Evolutionary conservation across 2,113 vertebrate species (phyloP), one percentile per base, ranked within the genome.

Genomic region (Leptosomus discolor): DNA sequence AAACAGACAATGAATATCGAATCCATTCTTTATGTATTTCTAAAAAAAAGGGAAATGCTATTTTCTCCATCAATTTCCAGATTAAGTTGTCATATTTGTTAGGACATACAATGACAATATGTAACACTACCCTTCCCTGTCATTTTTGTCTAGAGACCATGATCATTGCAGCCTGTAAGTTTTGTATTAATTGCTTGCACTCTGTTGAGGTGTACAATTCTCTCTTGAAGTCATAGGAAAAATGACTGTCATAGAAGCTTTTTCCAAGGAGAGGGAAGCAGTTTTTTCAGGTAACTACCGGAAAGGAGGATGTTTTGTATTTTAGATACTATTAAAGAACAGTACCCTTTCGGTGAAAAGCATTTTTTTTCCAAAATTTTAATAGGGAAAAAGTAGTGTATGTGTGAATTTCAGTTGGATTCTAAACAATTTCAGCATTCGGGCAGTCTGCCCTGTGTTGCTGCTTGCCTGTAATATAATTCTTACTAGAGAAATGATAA

Each of bases 131-230:
- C 11, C 39, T 56, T 93, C 16, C 5, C 8, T 53, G 3, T 50
- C 0, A 9, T 68, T 95, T 91, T 73, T 92, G 24, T 67, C 14
- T 18, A 23, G 41, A n/a, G 24, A 39, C 12, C 12, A 30, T 63
- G 60, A 57, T 20, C 15, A 5, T 32, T 80, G 26, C 36, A 85
- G 46, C 39, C 30, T 82, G 12, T 36, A 54, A 85, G 6, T 78
- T 85, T 34, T 91, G 32, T 27, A 20, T 64, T 88, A 53, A 34
- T 24, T 79, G 14, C 63, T 94, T 83, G 39, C 41, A 85, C 11
- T 88, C 6, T 71, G 0, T 50, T 0, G 0, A 80, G 30, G 8
- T 74, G 21, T 95, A 53, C 7, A 30, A 17, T 57, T 89, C 48
- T 68, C 6, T 58, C 45, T 50, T 50, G 36, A 83, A 76, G 14